Evolutionary conservation across 1,140 invertebrate species (phyloP), one percentile per base, ranked within the genome.

Genomic region (Caerostris extrusa): DNA sequence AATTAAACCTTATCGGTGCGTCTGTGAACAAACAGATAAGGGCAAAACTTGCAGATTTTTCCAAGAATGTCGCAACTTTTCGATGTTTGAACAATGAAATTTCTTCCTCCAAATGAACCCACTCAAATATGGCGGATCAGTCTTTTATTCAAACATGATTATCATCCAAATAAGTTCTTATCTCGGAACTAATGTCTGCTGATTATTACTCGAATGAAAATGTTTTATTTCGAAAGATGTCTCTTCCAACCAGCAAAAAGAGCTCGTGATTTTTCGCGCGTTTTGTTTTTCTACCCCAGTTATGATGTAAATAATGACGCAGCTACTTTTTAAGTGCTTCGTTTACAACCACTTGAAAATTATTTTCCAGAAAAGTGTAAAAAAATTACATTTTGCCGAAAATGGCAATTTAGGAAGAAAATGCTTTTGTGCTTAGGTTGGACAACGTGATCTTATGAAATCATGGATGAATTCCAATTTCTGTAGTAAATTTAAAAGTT

Each of bases 121-220:
- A 77, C 71, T 77, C 3, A 5, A 77, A 77, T 12, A 50, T 34
- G 14, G 71, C 34, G 71, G 34, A 77, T 77, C 71, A 77, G 71
- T 77, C 34, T 53, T 50, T 77, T 77, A 77, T 77, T 77, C 71
- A 77, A 77, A 77, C 71, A 77, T 8, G 34, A 77, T 77, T 77
- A 77, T 77, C 71, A 50, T 3, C 53, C 2, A 53, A 71, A 77
- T 50, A 12, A 19, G 58, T 85, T 57, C 57, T 85, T 85, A 85
- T 85, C 83, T 58, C 14, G 14, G 53, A 57, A 85, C 57, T 85
- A 85, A 85, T 85, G 83, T 85, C 83, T 85, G 83, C 56, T 85
- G 83, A 85, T 85, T 60, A 34, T 85, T 60, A 56, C 17, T 19
- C 10, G 56, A 85, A 85, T 85, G 83, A 85, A 85, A 85, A n/a